Evolutionary conservation across 2,888 invertebrate genomes (phyloP).

Genomic region (Acrocyrtus sp.): DNA sequence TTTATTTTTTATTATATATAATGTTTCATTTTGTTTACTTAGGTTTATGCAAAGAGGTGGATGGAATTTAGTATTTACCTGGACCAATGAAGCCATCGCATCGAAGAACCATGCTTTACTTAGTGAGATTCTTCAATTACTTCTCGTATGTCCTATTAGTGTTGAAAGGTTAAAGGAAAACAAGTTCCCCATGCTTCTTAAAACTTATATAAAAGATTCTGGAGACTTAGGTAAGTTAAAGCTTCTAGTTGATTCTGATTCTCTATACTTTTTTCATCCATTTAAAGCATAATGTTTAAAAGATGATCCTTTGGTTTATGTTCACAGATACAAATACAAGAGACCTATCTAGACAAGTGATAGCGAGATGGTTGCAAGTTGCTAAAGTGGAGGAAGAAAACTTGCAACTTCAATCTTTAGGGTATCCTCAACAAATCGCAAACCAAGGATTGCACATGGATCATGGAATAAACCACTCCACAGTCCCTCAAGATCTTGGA

Average conservation of each 20-base stretch:
- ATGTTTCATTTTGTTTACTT: constrained; percentile 43
- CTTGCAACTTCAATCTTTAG: constrained; percentile 6
- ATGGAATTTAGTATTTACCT: constrained; percentile 89
- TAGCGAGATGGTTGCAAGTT: constrained; percentile 58
- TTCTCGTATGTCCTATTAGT: constrained; percentile 88
- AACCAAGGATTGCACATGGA: neutral
- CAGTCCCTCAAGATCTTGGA: neutral
- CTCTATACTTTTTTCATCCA: too few relatives aligned
- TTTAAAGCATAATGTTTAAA: too few relatives aligned
- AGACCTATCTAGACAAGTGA: constrained; percentile 52
- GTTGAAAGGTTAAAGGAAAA: constrained; percentile 91
- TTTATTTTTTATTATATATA: neutral
- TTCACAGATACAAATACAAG: constrained; percentile 57
- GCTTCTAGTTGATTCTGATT: too few relatives aligned
- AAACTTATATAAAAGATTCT: constrained; percentile 84
- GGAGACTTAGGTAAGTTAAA: constrained; percentile 83
- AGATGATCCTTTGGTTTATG: too few relatives aligned
- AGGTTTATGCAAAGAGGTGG: constrained; percentile 91
- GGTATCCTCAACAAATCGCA: neutral
- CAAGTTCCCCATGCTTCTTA: constrained; percentile 90
- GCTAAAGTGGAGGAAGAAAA: constrained; percentile 46
- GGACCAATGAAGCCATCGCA: constrained; percentile 89
- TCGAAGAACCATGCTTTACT: constrained; percentile 88
- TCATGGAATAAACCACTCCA: too few relatives aligned
- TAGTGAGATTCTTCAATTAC: constrained; percentile 84